Base-by-base conservation (phyloP, 2,888 invertebrate genomes). In the Drosophila multiciliata region DNA sequence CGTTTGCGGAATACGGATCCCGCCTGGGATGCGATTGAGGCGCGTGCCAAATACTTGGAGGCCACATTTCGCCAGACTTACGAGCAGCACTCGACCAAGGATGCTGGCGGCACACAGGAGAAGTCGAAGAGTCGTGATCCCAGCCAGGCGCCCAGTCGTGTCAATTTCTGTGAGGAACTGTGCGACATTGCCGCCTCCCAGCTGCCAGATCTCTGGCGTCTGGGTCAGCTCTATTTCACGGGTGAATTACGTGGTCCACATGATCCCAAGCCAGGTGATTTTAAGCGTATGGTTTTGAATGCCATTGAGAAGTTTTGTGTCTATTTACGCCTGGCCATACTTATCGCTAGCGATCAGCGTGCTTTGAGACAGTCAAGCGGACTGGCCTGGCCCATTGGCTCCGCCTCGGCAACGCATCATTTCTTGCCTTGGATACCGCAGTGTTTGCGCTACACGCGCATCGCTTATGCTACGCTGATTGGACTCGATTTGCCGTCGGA, bases 171-270 rank as follows among this genome's bases (percentile, higher is more conserved):
- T 59, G 97, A 98, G 91, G 96, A 96, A 88, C 94, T 97, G 38
- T 96, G 96, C 73, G 95, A 96, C 64, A 94, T 96, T 71, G 95
- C 98, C 48, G 95, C 95, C 1, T 95, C 96, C 66, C 95, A 96
- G 75, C 95, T 99, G 91, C 97, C 98, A 38, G 98, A 99, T 92
- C 95, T 99, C 86, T 99, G 99, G 99, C 97, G 98, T 91, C 95
- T 99, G 1, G 99, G 99, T 0, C 96, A 98, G 90, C 96, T 98
- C 45, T 99, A 99, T 94, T 98, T 99, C 93, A 96, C 96, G 6
- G 97, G 97, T 9, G 97, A 98, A 91, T 93, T 98, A 64, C 95
- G 96, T 83, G 96, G 96, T 0, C 95, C 96, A 76, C 94, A 95
- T 15, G 96, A 96, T 91, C 95, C 95, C n/a, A 95, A 96, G 61